Evolutionary conservation across 53 echinoderm and acorn worm species (phyloP).

Genomic region (Stichopus horrens): DNA sequence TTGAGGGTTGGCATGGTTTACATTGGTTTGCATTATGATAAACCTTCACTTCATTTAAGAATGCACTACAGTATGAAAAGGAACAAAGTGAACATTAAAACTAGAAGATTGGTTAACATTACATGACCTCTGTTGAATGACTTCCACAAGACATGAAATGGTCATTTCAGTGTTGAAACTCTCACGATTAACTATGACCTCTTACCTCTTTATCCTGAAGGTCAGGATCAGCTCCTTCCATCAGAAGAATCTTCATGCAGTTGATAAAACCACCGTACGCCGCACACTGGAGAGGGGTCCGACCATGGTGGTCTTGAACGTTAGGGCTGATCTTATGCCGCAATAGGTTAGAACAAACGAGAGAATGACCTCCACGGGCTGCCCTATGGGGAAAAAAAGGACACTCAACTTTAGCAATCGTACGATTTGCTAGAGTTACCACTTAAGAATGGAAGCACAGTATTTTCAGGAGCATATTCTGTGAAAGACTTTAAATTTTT

Average conservation of each 20-base stretch:
- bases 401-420: too few species aligned
- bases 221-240: constrained; percentile 85
- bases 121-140: too few species aligned
- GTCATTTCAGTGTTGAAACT: not conserved
- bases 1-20: too few species aligned
- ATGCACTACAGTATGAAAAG: too few species aligned
- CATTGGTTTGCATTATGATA: too few species aligned
- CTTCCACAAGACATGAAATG: not conserved
- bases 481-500: too few species aligned
- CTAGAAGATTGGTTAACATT: too few species aligned
- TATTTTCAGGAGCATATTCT: too few species aligned
- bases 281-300: constrained; percentile 94
- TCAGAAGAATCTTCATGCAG: constrained; percentile 82
- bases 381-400: constrained; percentile 62
- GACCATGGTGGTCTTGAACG: constrained; percentile 78
- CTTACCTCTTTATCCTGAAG: constrained; percentile 87
- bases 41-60: too few species aligned
- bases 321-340: constrained; percentile 76
- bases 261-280: constrained; percentile 98
- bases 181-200: not conserved
- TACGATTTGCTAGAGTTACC: too few species aligned
- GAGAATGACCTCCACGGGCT: constrained; percentile 88
- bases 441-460: too few species aligned
- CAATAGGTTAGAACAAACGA: constrained; percentile 72
- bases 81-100: too few species aligned